Evolutionary conservation across 1,140 invertebrate genomes (phyloP).

Genomic region (Sinella curviseta): DNA sequence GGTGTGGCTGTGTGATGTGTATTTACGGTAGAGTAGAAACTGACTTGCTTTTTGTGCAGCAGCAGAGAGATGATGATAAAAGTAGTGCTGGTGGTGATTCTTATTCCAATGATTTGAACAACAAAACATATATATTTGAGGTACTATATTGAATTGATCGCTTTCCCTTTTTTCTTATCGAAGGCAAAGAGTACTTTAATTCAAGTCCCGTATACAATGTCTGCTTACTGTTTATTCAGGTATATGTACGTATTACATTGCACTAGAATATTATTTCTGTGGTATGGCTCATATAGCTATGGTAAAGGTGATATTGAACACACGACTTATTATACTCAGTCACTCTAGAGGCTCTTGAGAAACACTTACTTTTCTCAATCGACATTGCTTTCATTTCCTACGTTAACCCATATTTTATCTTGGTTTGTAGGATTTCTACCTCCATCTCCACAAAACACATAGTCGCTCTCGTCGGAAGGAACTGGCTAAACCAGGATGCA

Average conservation of each 20-base stretch:
- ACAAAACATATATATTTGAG: neutral
- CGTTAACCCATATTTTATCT: conserved; percentile 20
- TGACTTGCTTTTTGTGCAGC: neutral
- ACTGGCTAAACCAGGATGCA: too few relatives aligned
- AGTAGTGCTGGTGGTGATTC: neutral
- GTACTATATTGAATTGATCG: neutral
- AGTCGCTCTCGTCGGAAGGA: too few relatives aligned
- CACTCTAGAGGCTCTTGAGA: neutral
- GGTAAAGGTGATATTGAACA: too few relatives aligned
- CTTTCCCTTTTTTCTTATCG: neutral
- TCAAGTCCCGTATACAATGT: too few relatives aligned
- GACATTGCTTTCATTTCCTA: conserved; percentile 15
- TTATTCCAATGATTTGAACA: conserved; percentile 15
- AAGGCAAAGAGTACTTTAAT: neutral
- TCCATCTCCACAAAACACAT: too few relatives aligned
- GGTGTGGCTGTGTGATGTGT: too few relatives aligned
- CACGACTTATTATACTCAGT: neutral
- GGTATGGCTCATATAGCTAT: too few relatives aligned
- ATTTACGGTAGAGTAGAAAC: neutral
- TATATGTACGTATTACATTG: too few relatives aligned
- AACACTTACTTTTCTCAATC: neutral
- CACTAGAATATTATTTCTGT: too few relatives aligned
- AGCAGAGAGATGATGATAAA: neutral
- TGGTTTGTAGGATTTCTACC: neutral
- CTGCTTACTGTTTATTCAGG: too few relatives aligned